Evolutionary conservation across 1,140 invertebrate species (phyloP).

Genomic region (Onthophagus taurus): DNA sequence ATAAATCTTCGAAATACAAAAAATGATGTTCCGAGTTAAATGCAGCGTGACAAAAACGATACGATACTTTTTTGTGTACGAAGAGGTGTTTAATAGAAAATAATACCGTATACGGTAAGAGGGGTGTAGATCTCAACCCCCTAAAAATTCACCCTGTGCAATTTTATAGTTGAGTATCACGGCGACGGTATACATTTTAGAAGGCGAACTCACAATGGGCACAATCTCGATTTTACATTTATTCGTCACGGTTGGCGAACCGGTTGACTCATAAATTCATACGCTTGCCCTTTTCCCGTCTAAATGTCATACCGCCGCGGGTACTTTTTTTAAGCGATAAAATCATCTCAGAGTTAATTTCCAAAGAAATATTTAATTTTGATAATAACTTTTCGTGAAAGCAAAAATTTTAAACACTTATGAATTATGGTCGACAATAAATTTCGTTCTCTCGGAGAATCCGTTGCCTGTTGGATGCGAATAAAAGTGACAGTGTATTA

Average conservation of each 20-base stretch:
- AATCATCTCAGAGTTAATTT: conserved; percentile 4
- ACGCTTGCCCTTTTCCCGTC: conserved; percentile 7
- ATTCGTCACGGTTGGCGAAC: conserved; percentile 6
- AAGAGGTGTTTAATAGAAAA: no score
- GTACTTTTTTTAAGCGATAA: conserved; percentile 7
- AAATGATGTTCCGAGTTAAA: no score
- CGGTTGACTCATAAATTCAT: conserved; percentile 11
- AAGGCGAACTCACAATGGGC: no score
- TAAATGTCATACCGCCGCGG: conserved; percentile 9
- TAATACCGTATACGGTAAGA: no score
- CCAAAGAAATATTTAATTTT: background rate
- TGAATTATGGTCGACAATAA: background rate
- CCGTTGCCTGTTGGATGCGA: background rate
- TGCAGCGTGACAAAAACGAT: no score
- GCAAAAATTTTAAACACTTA: background rate
- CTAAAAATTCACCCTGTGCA: no score
- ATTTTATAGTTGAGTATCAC: no score
- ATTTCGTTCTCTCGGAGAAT: background rate
- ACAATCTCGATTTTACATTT: conserved; percentile 11
- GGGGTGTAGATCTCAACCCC: no score
- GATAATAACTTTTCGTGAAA: background rate
- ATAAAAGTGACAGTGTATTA: conserved; percentile 3
- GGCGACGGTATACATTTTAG: no score
- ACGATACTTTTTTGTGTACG: no score
- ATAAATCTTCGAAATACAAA: no score